phyloP scores from a whole-genome alignment of 2,113 vertebrate genomes.

The Percopsis transmontana region DNA sequence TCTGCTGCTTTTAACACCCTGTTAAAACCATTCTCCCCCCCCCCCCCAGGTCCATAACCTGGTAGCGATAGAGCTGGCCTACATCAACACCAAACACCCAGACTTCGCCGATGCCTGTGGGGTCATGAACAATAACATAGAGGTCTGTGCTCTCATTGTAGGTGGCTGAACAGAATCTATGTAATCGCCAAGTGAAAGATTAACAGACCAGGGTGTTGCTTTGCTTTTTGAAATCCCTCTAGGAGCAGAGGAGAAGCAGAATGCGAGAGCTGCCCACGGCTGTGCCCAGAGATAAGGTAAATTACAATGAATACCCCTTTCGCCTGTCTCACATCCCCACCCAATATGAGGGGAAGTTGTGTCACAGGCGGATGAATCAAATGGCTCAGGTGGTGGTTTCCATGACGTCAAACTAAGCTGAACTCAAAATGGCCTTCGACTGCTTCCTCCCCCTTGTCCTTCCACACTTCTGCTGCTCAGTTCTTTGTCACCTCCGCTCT shows the following conservation, averaged over 20 bases:
- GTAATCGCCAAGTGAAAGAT: background rate
- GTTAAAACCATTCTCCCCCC: background rate
- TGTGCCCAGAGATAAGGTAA: constrained; percentile 92
- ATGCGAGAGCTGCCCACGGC: constrained; percentile 88
- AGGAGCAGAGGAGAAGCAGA: constrained; percentile 95
- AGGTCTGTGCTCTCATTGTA: constrained; percentile 76
- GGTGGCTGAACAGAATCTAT: background rate
- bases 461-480: constrained; percentile 25
- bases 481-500: background rate
- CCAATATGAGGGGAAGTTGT: too few species aligned
- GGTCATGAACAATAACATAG: constrained; percentile 97
- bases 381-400: background rate
- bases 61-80: constrained; percentile 96
- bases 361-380: background rate
- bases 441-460: constrained; percentile 8
- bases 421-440: too few species aligned
- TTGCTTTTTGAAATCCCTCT: constrained; percentile 24
- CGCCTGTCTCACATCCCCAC: constrained; percentile 1
- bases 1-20: rapidly evolving
- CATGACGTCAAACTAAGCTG: too few species aligned
- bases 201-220: background rate
- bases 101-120: constrained; percentile 99
- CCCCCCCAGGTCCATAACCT: constrained; percentile 91
- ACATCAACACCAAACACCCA: constrained; percentile 99
- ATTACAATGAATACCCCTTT: background rate